Evolutionary conservation across 2,113 vertebrate genomes (phyloP), one percentile per base, ranked within the genome.

Genomic region (Trematomus loennbergii): DNA sequence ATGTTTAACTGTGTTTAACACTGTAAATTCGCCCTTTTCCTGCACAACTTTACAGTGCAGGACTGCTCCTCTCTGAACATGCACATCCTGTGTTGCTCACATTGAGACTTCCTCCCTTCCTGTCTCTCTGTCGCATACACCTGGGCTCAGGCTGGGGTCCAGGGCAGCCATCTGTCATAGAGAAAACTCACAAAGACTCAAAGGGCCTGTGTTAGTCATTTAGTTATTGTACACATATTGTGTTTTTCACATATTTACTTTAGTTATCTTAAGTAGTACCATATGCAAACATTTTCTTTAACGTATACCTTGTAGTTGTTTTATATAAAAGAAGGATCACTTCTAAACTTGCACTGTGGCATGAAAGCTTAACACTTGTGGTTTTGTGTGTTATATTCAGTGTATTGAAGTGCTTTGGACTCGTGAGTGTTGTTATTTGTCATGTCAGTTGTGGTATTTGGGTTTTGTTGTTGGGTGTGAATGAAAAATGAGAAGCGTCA

Each of bases 71-170:
- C 43, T 5, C 55, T 81, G 70, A 84, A 74, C 49, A 74, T 72
- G 70, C 89, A 88, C 88, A 88, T 93, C 91, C 92, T 93, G 93
- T 91, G 90, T 76, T 72, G 88, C 83, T 88, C 77, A 36, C 75
- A 78, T 64, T 58, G 59, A 84, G 77, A 82, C 90, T 91, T 92
- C 88, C 93, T 90, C 85, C 73, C 85, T 90, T 90, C 84, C 92
- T 92, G 86, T 92, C 87, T 86, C 79, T 87, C 88, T 87, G 86
- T 79, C 82, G 61, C 82, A 71, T 71, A 86, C 92, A 92, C 91
- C 92, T 92, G 92, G 80, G 82, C 83, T 78, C 78, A 54, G 70
- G 82, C 83, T 75, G 84, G 40, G 63, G 75, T 86, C 71, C 84
- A 49, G 72, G 52, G 88, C 78, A 80, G 84, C 88, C 91, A 82